Evolutionary conservation across 2,888 invertebrate species (phyloP).

Genomic region (Epirrita christyi): DNA sequence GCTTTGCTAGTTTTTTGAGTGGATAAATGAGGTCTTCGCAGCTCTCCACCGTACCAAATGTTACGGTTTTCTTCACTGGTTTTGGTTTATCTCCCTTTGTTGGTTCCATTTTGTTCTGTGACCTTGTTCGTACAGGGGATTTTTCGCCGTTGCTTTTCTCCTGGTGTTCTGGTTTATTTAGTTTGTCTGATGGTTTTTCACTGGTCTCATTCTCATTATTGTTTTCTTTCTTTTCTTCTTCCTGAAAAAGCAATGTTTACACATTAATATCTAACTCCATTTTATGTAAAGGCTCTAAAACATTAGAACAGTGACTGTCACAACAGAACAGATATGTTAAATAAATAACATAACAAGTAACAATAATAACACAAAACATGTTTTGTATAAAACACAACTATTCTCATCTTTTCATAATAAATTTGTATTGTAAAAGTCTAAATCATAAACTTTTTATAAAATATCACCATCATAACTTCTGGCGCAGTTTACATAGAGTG

Average conservation of each 20-base stretch:
- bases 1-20: conserved; percentile 84
- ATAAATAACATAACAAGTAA: no score
- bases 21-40: conserved; percentile 86
- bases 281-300: no score
- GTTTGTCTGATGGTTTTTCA: conserved; percentile 58
- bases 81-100: conserved; percentile 73
- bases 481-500: no score
- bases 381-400: no score
- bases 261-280: no score
- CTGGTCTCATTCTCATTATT: conserved; percentile 69
- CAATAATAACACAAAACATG: no score
- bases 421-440: no score
- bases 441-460: no score
- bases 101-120: conserved; percentile 82
- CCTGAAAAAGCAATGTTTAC: conserved; percentile 54
- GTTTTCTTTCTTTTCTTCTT: conserved; percentile 82
- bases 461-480: no score
- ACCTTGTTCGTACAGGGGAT: conserved; percentile 77
- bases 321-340: no score
- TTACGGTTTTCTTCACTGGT: conserved; percentile 86
- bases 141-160: conserved; percentile 61
- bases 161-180: conserved; percentile 52
- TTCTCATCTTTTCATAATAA: no score
- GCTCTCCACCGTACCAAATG: conserved; percentile 87
- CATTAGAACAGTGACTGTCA: no score